Evolutionary conservation across 2,113 vertebrate species (phyloP), one percentile per base, ranked within the genome.

Genomic region (Pungitius pungitius): DNA sequence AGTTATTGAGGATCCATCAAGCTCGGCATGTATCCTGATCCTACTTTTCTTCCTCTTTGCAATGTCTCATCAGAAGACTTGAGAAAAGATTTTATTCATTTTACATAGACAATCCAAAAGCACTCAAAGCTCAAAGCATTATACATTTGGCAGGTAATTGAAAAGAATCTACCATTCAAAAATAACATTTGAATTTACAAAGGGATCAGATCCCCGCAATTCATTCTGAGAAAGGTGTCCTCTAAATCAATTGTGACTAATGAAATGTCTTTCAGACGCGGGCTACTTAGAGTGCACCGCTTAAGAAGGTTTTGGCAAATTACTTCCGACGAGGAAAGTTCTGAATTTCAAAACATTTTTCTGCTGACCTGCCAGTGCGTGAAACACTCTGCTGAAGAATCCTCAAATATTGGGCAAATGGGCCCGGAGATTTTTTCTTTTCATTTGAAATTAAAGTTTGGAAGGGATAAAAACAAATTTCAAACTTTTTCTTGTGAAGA

Each of bases 231-330:
- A 62, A 49, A 49, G 57, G 24, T 40, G 59, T 59, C 6, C 42
- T 52, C n/a, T 43, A 33, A 30, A 65, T 35, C 10, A 26, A 69
- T 30, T 69, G 18, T n/a, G 14, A 58, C 51, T 63, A 39, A 65
- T 33, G 14, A 49, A 63, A 56, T 69, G 42, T 52, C 1, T 52
- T 60, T 35, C 39, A 26, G 4, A 45, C 27, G 65, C 37, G 37
- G 49, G n/a, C 9, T 70, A 59, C 3, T 10, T 59, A 37, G 26
- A 37, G 7, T 42, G 6, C 14, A 60, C 22, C 27, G 33, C 56
- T 47, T 45, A 35, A n/a, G 12, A 22, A 30, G 13, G 3, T 3
- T 1, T 43, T 26, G 45, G 6, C 37, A 54, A 18, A 67, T 54
- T 65, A 20, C 12, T 37, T n/a, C 8, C 30, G 27, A 3, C 45